Evolutionary conservation across 1,140 invertebrate species (phyloP).

Genomic region (Drosophila ohnishii): DNA sequence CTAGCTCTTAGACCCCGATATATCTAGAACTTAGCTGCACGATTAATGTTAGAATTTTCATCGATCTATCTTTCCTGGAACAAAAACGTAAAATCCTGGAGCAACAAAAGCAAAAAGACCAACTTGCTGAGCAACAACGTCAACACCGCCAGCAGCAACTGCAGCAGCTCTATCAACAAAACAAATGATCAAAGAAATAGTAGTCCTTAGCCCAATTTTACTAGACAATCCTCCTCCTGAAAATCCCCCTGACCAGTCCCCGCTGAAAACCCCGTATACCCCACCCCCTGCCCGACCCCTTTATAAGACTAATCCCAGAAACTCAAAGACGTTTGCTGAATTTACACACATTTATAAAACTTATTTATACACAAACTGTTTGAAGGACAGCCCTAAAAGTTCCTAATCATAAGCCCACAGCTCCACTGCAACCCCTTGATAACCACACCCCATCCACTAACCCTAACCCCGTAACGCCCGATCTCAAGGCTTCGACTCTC

Average conservation of each 20-base stretch:
- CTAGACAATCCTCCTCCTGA: constrained; percentile 28
- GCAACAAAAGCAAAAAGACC: constrained; percentile 83
- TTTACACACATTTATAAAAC: constrained; percentile 21
- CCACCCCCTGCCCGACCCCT: constrained; percentile 12
- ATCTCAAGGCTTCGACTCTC: constrained; percentile 37
- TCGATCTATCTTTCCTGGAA: constrained; percentile 91
- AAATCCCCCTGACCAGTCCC: constrained; percentile 1
- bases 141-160: constrained; percentile 77
- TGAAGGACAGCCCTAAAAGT: constrained; percentile 58
- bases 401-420: constrained; percentile 35
- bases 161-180: constrained; percentile 78
- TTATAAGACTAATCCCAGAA: constrained; percentile 44
- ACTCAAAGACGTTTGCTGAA: constrained; percentile 64
- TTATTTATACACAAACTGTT: constrained; percentile 41
- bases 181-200: constrained; percentile 56
- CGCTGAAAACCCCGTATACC: constrained; percentile 14
- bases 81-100: constrained; percentile 88
- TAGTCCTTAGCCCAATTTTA: constrained; percentile 32
- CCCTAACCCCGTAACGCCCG: constrained; percentile 17
- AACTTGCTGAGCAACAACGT: constrained; percentile 78
- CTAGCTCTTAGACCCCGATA: constrained; percentile 55
- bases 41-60: constrained; percentile 87
- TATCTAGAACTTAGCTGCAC: constrained; percentile 80
- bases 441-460: constrained; percentile 42
- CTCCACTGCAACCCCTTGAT: constrained; percentile 21